phyloP scores from a whole-genome alignment of 2,797 vertebrate species.

The Liparis tanakae region DNA sequence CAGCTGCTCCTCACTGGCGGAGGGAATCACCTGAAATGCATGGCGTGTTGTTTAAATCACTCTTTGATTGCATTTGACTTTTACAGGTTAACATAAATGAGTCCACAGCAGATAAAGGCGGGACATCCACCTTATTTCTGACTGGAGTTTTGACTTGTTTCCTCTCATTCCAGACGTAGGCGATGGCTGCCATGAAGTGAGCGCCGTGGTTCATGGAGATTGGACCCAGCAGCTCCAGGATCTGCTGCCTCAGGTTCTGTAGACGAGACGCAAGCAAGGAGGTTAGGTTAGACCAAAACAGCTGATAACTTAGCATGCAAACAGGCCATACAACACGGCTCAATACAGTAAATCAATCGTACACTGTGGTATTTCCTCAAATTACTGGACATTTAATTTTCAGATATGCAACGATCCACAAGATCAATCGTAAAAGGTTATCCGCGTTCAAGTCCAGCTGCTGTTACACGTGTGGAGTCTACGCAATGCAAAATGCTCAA shows the following conservation, averaged over 20 bases:
- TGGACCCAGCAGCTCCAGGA: conserved; percentile 94
- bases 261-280: conserved; percentile 14
- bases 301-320: background rate
- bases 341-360: background rate
- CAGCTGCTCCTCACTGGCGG: conserved; percentile 95
- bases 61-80: background rate
- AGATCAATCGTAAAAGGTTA: background rate
- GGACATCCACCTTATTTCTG: conserved; percentile 87
- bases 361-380: background rate
- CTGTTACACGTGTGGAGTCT: background rate
- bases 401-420: background rate
- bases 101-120: background rate
- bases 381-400: background rate
- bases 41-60: background rate
- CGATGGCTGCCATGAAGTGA: conserved; percentile 99
- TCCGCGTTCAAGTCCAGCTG: background rate
- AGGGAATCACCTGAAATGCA: conserved; percentile 90
- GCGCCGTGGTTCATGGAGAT: conserved; percentile 99
- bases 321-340: background rate
- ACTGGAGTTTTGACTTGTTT: conserved; percentile 87
- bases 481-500: background rate
- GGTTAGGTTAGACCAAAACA: background rate
- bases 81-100: background rate
- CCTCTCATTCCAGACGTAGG: conserved; percentile 98
- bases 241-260: conserved; percentile 97